Evolutionary conservation across 2,113 vertebrate species (phyloP).

Genomic region (Anguilla japonica): DNA sequence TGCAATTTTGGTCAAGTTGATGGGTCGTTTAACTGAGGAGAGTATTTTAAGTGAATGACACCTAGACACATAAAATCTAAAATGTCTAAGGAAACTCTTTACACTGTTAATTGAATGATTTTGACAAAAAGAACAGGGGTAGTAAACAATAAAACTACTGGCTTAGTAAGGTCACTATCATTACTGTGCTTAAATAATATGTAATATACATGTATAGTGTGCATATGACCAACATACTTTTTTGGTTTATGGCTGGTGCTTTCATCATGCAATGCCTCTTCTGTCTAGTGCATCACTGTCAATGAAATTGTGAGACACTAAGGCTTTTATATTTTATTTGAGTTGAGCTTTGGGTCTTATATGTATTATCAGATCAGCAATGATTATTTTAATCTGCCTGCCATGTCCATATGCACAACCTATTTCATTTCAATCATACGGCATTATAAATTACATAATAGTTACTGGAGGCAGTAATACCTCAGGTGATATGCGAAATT

Average conservation of each 20-base stretch:
- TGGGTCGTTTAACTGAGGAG: no score
- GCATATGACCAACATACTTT: neutral
- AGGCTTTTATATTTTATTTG: conserved; percentile 12
- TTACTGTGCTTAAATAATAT: no score
- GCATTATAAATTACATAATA: neutral
- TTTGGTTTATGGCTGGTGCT: neutral
- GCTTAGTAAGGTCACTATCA: no score
- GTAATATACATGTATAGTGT: neutral
- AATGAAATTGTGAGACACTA: neutral
- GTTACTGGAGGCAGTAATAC: neutral
- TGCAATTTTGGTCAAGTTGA: no score
- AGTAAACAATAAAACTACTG: no score
- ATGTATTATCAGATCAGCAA: conserved; percentile 12
- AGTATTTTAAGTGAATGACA: no score
- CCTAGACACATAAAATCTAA: no score
- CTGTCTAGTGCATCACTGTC: neutral
- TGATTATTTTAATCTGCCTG: conserved; percentile 11
- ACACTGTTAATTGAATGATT: no score
- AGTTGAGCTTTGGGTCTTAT: neutral
- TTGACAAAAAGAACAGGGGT: no score
- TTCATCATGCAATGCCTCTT: neutral
- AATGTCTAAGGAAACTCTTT: no score
- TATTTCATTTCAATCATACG: neutral
- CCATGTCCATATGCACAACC: neutral
- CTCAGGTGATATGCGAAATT: neutral